Base-by-base conservation (phyloP, 2,888 invertebrate species). In the Scrobipalpa costella region DNA sequence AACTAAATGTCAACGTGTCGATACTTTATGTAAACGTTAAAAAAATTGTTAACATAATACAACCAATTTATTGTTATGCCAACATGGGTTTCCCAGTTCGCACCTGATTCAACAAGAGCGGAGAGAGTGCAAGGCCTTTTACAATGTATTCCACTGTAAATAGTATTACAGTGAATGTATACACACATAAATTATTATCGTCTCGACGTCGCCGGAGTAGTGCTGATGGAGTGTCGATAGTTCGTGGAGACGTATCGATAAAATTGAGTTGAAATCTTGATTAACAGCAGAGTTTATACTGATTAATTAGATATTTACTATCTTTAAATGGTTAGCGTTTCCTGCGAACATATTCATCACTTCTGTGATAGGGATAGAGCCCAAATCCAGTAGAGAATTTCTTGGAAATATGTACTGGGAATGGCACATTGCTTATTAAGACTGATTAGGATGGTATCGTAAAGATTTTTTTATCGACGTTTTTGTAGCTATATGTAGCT, bases 201-300 rank as follows among this genome's bases (percentile, higher is more conserved):
- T 50, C 50, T 50, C 50, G 50, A 50, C 50, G 50, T 50, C 50
- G 11, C 2, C 50, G 7, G 19, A 50, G 50, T 50, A 50, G 40
- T 40, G 40, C 40, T 40, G 40, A 11, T n/a, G 11, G 40, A 13
- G n/a, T 40, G n/a, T 40, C 40, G 40, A 40, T 40, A 40, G 7
- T 34, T 34, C 34, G 7, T 34, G 7, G 5, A 34, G 34, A 34
- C 7, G 34, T 34, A 7, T 34, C n/a, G n/a, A n/a, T n/a, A n/a
- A n/a, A n/a, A n/a, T n/a, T n/a, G n/a, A n/a, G n/a, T n/a, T n/a
- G n/a, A n/a, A n/a, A n/a, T n/a, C n/a, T n/a, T n/a, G n/a, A n/a
- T n/a, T n/a, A n/a, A n/a, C n/a, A n/a, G n/a, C n/a, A n/a, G n/a
- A n/a, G n/a, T n/a, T n/a, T n/a, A n/a, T n/a, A n/a, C n/a, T n/a